These are phyloP conservation scores for Elymnias hypermnestra DNA, from an alignment of 1,140 invertebrate species.

Conservation along the genomic window DNA sequence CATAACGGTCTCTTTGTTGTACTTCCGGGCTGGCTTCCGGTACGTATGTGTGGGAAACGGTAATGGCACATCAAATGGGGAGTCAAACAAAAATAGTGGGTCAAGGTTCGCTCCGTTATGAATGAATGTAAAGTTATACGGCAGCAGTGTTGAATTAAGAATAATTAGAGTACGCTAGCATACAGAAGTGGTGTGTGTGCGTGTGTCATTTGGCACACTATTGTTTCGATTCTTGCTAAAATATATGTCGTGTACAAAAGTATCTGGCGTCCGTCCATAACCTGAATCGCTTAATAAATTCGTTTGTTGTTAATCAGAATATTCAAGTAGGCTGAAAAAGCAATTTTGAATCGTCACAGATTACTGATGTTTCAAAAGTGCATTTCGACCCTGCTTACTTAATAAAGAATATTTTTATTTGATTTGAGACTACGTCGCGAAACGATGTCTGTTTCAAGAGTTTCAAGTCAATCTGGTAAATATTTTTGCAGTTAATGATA, in stretches of 20 bases:
- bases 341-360: too few relatives aligned
- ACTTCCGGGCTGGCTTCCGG: slow-evolving; percentile 51
- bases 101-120: slow-evolving; percentile 12
- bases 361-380: too few relatives aligned
- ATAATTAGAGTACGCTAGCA: slow-evolving; percentile 17
- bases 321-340: too few relatives aligned
- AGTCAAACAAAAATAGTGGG: slow-evolving; percentile 31
- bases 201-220: slow-evolving; percentile 16
- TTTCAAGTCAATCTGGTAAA: too few relatives aligned
- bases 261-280: slow-evolving; percentile 14
- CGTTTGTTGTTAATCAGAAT: too few relatives aligned
- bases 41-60: slow-evolving; percentile 44
- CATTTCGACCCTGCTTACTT: too few relatives aligned
- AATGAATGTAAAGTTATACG: slow-evolving; percentile 14
- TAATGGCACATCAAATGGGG: slow-evolving; percentile 35
- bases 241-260: slow-evolving; percentile 15
- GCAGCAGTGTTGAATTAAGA: slow-evolving; percentile 9
- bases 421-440: too few relatives aligned
- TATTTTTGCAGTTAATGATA: too few relatives aligned
- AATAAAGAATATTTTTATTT: too few relatives aligned
- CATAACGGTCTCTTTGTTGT: slow-evolving; percentile 59
- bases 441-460: too few relatives aligned
- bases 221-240: slow-evolving; percentile 17
- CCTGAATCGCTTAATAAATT: slow-evolving; percentile 6
- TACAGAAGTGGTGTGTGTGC: slow-evolving; percentile 2